Conservation (phyloP, 2,113 vertebrate species). For the Amblyopsis rosae region DNA sequence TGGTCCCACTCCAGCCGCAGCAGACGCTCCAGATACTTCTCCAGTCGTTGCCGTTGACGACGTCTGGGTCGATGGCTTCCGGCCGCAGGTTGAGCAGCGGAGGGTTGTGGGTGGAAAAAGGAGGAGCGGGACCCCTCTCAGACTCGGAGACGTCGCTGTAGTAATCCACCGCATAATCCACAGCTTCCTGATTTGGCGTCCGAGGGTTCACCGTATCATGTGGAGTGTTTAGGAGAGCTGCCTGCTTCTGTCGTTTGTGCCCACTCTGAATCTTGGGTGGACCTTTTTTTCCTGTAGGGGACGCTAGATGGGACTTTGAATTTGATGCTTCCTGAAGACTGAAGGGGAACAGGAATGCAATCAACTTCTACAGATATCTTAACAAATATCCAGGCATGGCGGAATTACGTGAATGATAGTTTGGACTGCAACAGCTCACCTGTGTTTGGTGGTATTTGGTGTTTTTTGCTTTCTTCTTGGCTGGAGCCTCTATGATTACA, state of each 20-base stretch:
- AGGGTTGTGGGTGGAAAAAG: constrained; percentile 61
- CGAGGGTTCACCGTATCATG: constrained; percentile 14
- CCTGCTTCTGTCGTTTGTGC: constrained; percentile 26
- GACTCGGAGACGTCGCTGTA: constrained; percentile 90
- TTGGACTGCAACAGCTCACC: constrained; percentile 37
- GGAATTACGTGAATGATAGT: neutral
- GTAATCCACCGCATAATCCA: constrained; percentile 68
- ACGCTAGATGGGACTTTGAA: neutral
- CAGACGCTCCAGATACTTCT: constrained; percentile 82
- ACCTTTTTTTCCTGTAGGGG: constrained; percentile 13
- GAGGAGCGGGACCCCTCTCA: constrained; percentile 74
- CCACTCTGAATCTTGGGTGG: constrained; percentile 9
- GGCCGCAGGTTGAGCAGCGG: constrained; percentile 85
- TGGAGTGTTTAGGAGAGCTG: constrained; percentile 8
- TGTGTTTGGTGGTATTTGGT: constrained; percentile 19
- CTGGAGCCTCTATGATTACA: constrained; percentile 44
- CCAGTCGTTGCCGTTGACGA: constrained; percentile 56
- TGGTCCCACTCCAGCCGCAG: constrained; percentile 88
- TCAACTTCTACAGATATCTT: too few species aligned
- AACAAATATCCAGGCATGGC: neutral
- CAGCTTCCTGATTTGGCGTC: constrained; percentile 1
- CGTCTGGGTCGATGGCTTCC: constrained; percentile 76
- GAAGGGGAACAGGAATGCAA: neutral
- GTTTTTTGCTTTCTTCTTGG: constrained; percentile 52
- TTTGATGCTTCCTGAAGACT: constrained; percentile 47